Conservation (phyloP, 2,888 invertebrate species). For the Theodoxus fluviatilis region DNA sequence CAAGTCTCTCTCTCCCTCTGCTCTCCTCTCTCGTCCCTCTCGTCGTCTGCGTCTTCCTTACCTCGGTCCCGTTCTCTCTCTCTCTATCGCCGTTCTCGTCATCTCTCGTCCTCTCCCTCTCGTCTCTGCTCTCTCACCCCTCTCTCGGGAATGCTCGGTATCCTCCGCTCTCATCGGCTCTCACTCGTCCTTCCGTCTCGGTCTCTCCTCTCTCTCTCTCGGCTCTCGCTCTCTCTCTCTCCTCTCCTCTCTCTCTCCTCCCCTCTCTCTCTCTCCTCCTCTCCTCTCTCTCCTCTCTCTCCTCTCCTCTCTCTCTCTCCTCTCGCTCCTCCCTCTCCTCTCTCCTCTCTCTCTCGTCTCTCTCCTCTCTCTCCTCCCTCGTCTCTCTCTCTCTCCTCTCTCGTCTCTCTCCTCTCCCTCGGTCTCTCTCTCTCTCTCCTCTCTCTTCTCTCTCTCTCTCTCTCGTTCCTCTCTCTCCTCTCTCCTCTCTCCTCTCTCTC, state of each 20-base stretch:
- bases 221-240: conserved; percentile 12
- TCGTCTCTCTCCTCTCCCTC: neutral
- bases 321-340: conserved; percentile 13
- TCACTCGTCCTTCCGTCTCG: neutral
- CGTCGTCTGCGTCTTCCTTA: neutral
- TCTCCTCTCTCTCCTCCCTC: neutral
- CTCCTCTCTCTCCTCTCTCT: neutral
- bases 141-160: neutral
- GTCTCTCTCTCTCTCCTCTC: no score
- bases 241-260: neutral
- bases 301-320: neutral
- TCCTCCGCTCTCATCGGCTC: neutral
- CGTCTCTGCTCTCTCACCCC: neutral
- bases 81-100: neutral
- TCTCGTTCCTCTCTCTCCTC: neutral
- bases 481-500: conserved; percentile 7
- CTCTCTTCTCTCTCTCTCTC: conserved; percentile 17
- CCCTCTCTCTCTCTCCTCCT: no score
- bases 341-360: neutral
- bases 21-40: neutral
- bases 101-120: conserved; percentile 8
- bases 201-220: neutral
- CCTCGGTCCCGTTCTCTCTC: conserved; percentile 17
- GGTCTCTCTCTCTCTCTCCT: neutral
- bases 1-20: conserved; percentile 16